A percentile compares a stretch with the other conserved stretches of the same genome.
phyloP scores from a whole-genome alignment of 2,888 invertebrate species.

The Mythimna ferrago region DNA sequence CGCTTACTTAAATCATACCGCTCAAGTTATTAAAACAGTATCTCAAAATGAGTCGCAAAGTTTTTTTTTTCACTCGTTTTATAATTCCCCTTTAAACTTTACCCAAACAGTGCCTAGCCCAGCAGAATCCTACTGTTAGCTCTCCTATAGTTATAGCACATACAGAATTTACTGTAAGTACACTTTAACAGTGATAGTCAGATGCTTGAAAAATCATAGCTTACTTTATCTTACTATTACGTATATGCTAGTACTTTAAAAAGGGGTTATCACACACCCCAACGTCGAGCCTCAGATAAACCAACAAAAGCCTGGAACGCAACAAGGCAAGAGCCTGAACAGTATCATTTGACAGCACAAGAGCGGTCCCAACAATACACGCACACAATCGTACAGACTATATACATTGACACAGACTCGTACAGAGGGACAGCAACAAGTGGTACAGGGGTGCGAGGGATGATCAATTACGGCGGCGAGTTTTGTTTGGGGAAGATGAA shows the following conservation, averaged over 20 bases:
- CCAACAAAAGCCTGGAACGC: slow-evolving; percentile 38
- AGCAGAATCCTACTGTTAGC: no score
- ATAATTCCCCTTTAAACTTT: no score
- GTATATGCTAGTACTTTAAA: no score
- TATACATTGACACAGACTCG: slow-evolving; percentile 34
- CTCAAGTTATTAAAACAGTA: no score
- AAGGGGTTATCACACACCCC: neutral
- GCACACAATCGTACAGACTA: slow-evolving; percentile 39
- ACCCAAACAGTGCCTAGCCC: no score
- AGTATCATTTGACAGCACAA: slow-evolving; percentile 47
- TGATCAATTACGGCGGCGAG: slow-evolving; percentile 65
- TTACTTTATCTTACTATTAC: neutral
- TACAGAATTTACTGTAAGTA: no score
- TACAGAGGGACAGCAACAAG: slow-evolving; percentile 76
- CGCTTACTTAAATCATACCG: no score
- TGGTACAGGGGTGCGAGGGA: slow-evolving; percentile 78
- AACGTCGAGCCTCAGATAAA: slow-evolving; percentile 21
- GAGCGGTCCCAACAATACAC: slow-evolving; percentile 25
- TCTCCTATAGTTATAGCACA: no score
- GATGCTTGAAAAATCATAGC: neutral
- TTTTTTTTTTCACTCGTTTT: no score
- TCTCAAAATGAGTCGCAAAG: no score
- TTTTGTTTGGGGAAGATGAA: slow-evolving; percentile 33
- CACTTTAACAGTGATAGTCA: neutral
- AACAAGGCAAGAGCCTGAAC: slow-evolving; percentile 39